Base-by-base conservation (phyloP, 2,888 invertebrate genomes). In the Agrypnus murinus region DNA sequence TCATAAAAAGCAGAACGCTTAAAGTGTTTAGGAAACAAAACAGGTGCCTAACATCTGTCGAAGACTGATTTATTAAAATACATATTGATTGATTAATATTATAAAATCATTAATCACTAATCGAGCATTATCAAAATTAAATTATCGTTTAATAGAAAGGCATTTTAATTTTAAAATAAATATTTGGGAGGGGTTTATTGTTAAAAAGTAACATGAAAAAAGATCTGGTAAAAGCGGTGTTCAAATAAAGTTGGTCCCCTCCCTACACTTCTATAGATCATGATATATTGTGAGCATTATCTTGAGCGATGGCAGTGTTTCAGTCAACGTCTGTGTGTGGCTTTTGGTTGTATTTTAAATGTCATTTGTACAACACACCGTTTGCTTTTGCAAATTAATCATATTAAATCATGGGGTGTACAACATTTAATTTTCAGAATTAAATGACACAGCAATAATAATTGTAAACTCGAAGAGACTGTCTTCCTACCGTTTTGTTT, bases 291-390 rank as follows among this genome's bases (percentile, higher is more conserved):
- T 70, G 73, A 77, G 78, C 77, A 81, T 82, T 81, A 82, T 80
- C 80, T 81, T 82, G 81, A 82, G 78, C 77, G 82, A 82, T 82
- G 80, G 80, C 77, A 78, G 78, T 76, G 74, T 79, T 81, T 82
- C 79, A 81, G 81, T 82, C 82, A 82, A 81, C 77, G 82, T 82
- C 82, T 80, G 77, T 79, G 78, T 78, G 78, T 79, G 78, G 78
- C 80, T 80, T 76, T 79, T 78, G 79, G 78, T 78, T 78, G 77
- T 75, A 77, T 81, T 77, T 80, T 79, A 80, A 80, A 80, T 79
- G 80, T 78, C 79, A 77, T 79, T 78, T 79, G 73, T 77, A 78
- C 75, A 76, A 67, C 75, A 73, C 78, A 74, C 77, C 75, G 77
- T 75, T 77, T 74, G 65, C 71, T 73, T n/a, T n/a, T 46, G 67